Base-by-base conservation (phyloP, 2,888 invertebrate genomes). In the Hyposoter dolosus region DNA sequence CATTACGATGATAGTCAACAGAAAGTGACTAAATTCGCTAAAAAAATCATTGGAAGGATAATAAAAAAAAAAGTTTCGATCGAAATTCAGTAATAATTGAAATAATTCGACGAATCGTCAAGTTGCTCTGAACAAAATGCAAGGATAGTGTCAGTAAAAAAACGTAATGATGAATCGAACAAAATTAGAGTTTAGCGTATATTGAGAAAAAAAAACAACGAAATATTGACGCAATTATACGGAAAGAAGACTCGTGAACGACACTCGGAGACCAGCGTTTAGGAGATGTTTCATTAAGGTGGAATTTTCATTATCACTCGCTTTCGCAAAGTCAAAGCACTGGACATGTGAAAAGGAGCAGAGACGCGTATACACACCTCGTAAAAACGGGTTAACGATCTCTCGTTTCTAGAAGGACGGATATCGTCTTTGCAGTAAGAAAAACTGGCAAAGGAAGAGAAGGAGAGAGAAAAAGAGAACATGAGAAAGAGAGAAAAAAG, bases 281-380 rank as follows among this genome's bases (percentile, higher is more conserved):
- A 60, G 78, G 65, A 77, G 78, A 56, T 63, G 53, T 83, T 83
- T 78, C 66, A 74, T 78, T 65, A 83, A 78, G 15, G 83, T 74
- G 78, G 83, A 83, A 83, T 83, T 83, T 83, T 78, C 83, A 83
- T 83, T 83, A 72, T 71, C 82, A 77, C 82, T 63, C 63, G 82
- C 68, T 69, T 79, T 69, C 50, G 79, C 56, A 72, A 66, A 74
- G 66, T 45, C 74, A 53, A 71, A 28, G 66, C 12, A 50, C n/a
- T 65, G 40, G 69, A 32, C 40, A 60, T 28, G 65, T 35, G 76
- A 68, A 32, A 45, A 63, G 69, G 17, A 66, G 40, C 81, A 43
- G 15, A 45, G 50, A 69, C 75, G 45, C 75, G 75, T 75, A 81
- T 65, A 84, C 79, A 63, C 69, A 69, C 47, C 83, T 84, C 63